phyloP scores from a whole-genome alignment of 2,888 invertebrate species.

The Drosophila planitibia region DNA sequence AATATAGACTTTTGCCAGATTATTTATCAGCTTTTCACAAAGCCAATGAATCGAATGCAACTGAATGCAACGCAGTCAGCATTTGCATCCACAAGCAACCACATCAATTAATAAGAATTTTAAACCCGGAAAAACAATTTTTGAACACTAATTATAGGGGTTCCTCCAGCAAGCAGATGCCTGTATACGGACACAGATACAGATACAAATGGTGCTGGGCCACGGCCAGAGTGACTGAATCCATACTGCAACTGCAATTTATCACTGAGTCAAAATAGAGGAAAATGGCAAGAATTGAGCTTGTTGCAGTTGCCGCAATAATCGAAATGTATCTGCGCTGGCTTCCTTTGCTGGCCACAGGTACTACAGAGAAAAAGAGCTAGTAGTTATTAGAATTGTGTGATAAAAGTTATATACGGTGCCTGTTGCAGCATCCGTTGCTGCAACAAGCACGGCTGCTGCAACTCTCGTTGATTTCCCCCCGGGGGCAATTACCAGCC shows the following conservation, averaged over 20 bases:
- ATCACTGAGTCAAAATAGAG: constrained; percentile 45
- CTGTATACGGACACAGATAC: constrained; percentile 27
- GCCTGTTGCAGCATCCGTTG: constrained; percentile 48
- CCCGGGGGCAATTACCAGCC: constrained; percentile 61
- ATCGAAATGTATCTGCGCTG: constrained; percentile 53
- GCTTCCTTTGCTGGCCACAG: constrained; percentile 41
- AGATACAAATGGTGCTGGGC: constrained; percentile 29
- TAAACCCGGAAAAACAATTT: constrained; percentile 67
- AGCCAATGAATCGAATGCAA: not conserved
- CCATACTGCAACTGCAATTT: constrained; percentile 54
- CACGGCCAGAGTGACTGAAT: constrained; percentile 14
- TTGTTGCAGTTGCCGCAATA: constrained; percentile 24
- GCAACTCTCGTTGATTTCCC: constrained; percentile 58
- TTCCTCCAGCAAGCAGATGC: constrained; percentile 37
- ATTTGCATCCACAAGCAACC: constrained; percentile 30
- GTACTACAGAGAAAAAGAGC: constrained; percentile 43
- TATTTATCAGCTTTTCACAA: constrained; percentile 1
- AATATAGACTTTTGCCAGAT: not conserved
- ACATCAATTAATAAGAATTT: constrained; percentile 59
- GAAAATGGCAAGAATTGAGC: constrained; percentile 25
- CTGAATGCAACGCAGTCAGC: constrained; percentile 10
- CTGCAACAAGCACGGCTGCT: constrained; percentile 25
- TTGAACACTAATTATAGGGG: constrained; percentile 59
- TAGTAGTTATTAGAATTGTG: constrained; percentile 68
- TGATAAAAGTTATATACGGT: constrained; percentile 60